A percentile compares a stretch with the other conserved stretches of the same genome.
phyloP scores from a whole-genome alignment of 2,888 invertebrate genomes.

The Hermaeophaga mercurialis region DNA sequence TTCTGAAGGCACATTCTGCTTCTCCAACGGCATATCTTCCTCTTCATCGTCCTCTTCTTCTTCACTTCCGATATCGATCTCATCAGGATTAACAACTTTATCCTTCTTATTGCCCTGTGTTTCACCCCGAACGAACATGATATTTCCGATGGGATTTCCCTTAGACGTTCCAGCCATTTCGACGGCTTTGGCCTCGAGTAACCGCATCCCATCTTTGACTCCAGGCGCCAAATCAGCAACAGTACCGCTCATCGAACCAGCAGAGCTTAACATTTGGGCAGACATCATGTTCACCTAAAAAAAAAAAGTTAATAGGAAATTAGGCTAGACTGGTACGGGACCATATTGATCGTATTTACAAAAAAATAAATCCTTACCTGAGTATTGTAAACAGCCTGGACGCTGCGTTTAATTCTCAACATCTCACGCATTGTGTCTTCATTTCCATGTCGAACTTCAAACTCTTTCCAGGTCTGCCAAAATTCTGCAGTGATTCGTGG shows the following conservation, averaged over 20 bases:
- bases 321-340: too few relatives aligned
- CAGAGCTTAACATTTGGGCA: constrained; percentile 91
- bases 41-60: constrained; percentile 61
- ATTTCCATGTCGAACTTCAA: constrained; percentile 98
- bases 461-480: constrained; percentile 99
- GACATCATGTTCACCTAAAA: constrained; percentile 92
- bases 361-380: constrained; percentile 62
- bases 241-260: constrained; percentile 68
- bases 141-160: constrained; percentile 59
- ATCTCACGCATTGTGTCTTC: constrained; percentile 99
- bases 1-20: constrained; percentile 85
- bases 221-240: constrained; percentile 76
- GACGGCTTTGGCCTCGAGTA: constrained; percentile 83
- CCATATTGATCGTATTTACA: too few relatives aligned
- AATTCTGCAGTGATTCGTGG: constrained; percentile 94
- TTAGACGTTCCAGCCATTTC: constrained; percentile 65
- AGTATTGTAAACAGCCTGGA: constrained; percentile 97
- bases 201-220: constrained; percentile 84
- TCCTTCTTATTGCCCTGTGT: constrained; percentile 76
- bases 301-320: too few relatives aligned
- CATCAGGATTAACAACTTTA: constrained; percentile 83
- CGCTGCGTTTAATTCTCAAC: constrained; percentile 95
- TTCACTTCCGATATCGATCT: constrained; percentile 81
- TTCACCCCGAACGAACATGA: constrained; percentile 87
- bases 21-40: constrained; percentile 73